Evolutionary conservation across 2,797 vertebrate species (phyloP).

Genomic region (Lithobates pipiens): DNA sequence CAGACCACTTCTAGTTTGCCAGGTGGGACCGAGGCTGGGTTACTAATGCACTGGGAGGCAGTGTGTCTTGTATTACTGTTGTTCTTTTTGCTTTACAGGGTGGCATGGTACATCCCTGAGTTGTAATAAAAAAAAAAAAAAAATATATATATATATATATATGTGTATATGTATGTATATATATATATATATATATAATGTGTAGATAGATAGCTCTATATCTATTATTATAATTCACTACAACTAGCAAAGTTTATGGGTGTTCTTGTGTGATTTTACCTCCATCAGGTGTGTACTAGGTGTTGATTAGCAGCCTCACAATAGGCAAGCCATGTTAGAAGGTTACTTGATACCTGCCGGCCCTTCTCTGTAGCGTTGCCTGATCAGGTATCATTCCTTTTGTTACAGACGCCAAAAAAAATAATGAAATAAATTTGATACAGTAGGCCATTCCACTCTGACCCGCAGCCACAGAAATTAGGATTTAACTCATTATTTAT

Average conservation of each 20-base stretch:
- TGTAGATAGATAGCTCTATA: too few species aligned
- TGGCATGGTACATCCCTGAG: too few species aligned
- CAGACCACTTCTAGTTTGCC: too few species aligned
- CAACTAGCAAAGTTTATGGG: background rate
- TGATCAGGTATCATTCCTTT: conserved; percentile 52
- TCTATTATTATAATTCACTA: background rate
- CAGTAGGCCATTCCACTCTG: conserved; percentile 35
- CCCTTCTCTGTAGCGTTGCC: conserved; percentile 22
- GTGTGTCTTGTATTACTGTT: too few species aligned
- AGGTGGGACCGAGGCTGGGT: too few species aligned
- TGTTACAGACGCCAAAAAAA: conserved; percentile 47
- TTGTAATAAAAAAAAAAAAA: too few species aligned
- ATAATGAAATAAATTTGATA: conserved; percentile 57
- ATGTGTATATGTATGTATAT: too few species aligned
- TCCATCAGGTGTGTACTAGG: conserved; percentile 10
- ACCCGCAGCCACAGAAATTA: conserved; percentile 47
- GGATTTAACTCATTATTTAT: conserved; percentile 57
- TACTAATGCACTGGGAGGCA: too few species aligned
- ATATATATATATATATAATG: too few species aligned
- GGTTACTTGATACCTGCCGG: conserved; percentile 43
- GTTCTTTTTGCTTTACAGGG: too few species aligned
- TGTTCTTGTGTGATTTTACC: conserved; percentile 32
- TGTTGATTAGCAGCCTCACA: conserved; percentile 22
- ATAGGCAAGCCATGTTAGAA: conserved; percentile 29
- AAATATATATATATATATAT: too few species aligned